These are phyloP conservation scores for Bubalus kerabau DNA, from an alignment of 2,113 vertebrate genomes.

Conservation along the genomic window DNA sequence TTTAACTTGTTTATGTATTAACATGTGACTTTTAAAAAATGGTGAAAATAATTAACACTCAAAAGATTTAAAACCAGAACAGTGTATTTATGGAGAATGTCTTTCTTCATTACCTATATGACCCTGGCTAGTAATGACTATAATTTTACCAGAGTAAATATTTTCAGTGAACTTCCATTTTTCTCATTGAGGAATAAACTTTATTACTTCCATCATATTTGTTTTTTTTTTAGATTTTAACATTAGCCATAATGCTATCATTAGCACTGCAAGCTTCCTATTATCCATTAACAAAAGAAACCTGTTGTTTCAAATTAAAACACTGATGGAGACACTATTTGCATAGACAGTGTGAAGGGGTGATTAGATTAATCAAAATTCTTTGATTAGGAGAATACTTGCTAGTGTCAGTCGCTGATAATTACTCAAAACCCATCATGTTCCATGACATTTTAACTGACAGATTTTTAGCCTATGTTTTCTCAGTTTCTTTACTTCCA, in stretches of 20 bases:
- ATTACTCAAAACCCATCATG: slow-evolving; percentile 47
- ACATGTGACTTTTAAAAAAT: neutral
- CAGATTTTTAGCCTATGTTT: neutral
- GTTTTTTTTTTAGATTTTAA: neutral
- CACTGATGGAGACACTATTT: slow-evolving; percentile 67
- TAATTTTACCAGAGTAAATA: neutral
- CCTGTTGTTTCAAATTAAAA: slow-evolving; percentile 74
- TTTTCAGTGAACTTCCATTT: neutral
- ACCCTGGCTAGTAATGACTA: neutral
- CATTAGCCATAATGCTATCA: slow-evolving; percentile 58
- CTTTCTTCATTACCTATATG: neutral
- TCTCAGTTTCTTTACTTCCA: neutral
- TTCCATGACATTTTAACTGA: neutral
- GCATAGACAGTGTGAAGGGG: slow-evolving; percentile 60
- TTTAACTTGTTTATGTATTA: neutral
- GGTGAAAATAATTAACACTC: neutral
- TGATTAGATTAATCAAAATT: slow-evolving; percentile 80
- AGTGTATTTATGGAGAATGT: neutral
- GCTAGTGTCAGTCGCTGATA: slow-evolving; percentile 63
- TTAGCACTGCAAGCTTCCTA: slow-evolving; percentile 70
- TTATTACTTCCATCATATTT: neutral
- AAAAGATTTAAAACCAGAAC: neutral
- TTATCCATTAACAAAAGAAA: slow-evolving; percentile 71
- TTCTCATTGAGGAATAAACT: neutral
- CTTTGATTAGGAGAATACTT: slow-evolving; percentile 74